phyloP scores from a whole-genome alignment of 2,113 vertebrate species.

The Cololabis saira region DNA sequence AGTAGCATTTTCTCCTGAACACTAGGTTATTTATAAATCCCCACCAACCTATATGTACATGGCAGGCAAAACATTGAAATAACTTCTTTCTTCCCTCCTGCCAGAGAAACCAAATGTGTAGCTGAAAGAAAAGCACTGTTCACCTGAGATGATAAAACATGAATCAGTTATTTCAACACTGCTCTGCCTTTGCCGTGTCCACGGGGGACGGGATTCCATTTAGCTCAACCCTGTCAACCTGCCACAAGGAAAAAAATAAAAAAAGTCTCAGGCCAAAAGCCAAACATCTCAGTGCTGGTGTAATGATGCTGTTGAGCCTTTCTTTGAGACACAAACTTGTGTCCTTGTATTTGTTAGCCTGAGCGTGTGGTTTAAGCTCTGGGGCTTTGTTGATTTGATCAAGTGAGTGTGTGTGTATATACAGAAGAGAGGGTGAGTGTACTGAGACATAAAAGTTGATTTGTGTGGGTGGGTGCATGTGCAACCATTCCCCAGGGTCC shows the following conservation, averaged over 20 bases:
- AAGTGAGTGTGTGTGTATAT: constrained; percentile 9
- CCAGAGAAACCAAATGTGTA: constrained; percentile 25
- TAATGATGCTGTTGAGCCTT: constrained; percentile 58
- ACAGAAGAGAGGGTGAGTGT: constrained; percentile 4
- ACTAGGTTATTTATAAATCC: neutral
- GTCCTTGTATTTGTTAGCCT: constrained; percentile 39
- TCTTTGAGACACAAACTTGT: constrained; percentile 51
- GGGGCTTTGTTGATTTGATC: constrained; percentile 23
- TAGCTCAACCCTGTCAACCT: constrained; percentile 43
- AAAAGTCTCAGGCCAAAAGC: constrained; percentile 57
- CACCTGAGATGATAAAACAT: constrained; percentile 79
- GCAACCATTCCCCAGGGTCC: constrained; percentile 65
- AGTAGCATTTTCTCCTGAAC: neutral
- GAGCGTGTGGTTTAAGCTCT: constrained; percentile 34
- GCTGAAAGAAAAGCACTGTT: constrained; percentile 69
- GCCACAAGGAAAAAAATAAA: constrained; percentile 24
- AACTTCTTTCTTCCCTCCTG: neutral
- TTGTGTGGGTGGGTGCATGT: constrained; percentile 14
- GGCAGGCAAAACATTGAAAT: neutral
- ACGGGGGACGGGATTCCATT: constrained; percentile 71
- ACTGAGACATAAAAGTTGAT: constrained; percentile 41
- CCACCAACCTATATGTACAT: constrained; percentile 2
- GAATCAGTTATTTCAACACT: constrained; percentile 82
- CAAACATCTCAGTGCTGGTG: constrained; percentile 46
- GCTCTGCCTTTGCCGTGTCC: constrained; percentile 66